Evolutionary conservation across 2,113 vertebrate genomes (phyloP).

Genomic region (Halcyon malimbica): DNA sequence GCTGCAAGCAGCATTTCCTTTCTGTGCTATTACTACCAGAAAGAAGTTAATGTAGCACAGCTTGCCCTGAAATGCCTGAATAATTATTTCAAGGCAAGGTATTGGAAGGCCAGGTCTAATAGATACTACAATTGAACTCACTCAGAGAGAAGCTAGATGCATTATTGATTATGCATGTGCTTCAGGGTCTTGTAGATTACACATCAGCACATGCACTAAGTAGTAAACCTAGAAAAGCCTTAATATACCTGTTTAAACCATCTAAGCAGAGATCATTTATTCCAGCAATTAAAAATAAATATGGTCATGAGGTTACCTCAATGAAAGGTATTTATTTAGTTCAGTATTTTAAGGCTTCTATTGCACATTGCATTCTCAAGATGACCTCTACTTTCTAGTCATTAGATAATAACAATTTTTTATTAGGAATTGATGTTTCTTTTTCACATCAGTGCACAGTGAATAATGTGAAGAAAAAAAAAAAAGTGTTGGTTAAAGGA

Average conservation of each 20-base stretch:
- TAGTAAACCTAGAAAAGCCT: slow-evolving; percentile 56
- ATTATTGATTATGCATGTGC: slow-evolving; percentile 59
- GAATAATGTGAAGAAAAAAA: slow-evolving; percentile 33
- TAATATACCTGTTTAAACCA: slow-evolving; percentile 42
- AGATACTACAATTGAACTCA: slow-evolving; percentile 26
- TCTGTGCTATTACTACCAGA: not conserved
- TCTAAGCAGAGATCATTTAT: slow-evolving; percentile 60
- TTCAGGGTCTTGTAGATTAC: slow-evolving; percentile 40
- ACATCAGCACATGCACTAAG: slow-evolving; percentile 44
- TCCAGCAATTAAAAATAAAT: slow-evolving; percentile 71
- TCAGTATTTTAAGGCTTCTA: slow-evolving; percentile 3
- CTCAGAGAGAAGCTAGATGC: slow-evolving; percentile 26
- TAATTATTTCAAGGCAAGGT: slow-evolving; percentile 57
- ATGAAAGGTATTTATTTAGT: slow-evolving; percentile 58
- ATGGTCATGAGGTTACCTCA: slow-evolving; percentile 13
- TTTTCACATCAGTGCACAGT: slow-evolving; percentile 10
- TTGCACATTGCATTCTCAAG: slow-evolving; percentile 41
- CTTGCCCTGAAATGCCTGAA: slow-evolving; percentile 34
- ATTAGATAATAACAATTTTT: slow-evolving; percentile 57
- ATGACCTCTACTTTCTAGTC: slow-evolving; percentile 43
- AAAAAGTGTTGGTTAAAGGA: slow-evolving; percentile 4
- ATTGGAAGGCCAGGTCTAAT: slow-evolving; percentile 44
- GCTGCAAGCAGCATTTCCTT: not conserved
- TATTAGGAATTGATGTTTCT: slow-evolving; percentile 53
- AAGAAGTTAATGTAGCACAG: slow-evolving; percentile 20